Conservation (phyloP, 2,797 vertebrate species). For the Pelochelys cantorii region DNA sequence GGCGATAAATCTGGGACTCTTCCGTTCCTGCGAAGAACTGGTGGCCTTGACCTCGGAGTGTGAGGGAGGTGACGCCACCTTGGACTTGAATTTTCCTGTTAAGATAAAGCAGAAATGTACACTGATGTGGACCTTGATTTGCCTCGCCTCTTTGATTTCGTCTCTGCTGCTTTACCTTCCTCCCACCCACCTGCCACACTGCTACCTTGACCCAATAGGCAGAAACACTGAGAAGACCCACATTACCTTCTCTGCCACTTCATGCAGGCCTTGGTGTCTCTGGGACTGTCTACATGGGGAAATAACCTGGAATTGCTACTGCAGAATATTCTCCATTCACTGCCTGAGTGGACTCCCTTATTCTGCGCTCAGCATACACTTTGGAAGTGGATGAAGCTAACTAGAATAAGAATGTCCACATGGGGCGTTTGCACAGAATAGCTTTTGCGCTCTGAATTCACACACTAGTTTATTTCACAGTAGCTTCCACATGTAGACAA, state of each 20-base stretch:
- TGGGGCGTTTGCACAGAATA: neutral
- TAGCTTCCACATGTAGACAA: neutral
- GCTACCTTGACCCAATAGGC: neutral
- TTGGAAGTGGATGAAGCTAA: neutral
- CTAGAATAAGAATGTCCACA: neutral
- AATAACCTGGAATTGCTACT: neutral
- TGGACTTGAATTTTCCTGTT: conserved; percentile 86
- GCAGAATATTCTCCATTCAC: neutral
- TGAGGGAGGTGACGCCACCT: conserved; percentile 88
- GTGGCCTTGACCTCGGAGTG: conserved; percentile 83
- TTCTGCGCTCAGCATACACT: neutral
- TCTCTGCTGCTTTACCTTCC: neutral
- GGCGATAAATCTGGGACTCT: conserved; percentile 85
- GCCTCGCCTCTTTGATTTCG: neutral
- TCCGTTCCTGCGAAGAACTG: conserved; percentile 90
- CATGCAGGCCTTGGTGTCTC: neutral
- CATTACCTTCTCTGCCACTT: neutral
- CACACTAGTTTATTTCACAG: neutral
- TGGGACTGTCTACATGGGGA: neutral
- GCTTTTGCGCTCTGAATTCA: neutral
- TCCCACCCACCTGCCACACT: neutral
- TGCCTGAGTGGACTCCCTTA: neutral
- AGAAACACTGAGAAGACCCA: neutral
- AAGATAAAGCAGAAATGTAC: conserved; percentile 44
- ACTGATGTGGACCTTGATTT: neutral